Conservation (phyloP, 2,888 invertebrate genomes). For the Busseola fusca region DNA sequence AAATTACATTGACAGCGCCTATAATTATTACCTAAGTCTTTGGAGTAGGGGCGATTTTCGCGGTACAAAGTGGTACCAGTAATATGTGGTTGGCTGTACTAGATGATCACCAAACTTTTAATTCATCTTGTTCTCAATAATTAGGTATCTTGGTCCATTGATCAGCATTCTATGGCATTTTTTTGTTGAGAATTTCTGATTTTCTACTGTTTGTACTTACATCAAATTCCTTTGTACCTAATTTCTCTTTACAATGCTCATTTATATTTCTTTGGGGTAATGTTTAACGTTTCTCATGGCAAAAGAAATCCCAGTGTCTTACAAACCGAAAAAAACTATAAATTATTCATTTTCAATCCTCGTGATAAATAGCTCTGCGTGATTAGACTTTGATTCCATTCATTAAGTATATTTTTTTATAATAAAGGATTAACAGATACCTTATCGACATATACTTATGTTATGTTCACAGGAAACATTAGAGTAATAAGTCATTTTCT, state of each 20-base stretch:
- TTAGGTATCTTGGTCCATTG: background rate
- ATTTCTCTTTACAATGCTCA: conserved; percentile 3
- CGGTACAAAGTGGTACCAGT: background rate
- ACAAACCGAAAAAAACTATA: conserved; percentile 18
- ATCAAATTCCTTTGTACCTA: background rate
- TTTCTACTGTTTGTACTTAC: background rate
- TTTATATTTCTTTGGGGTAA: conserved; percentile 15
- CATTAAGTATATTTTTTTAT: conserved; percentile 7
- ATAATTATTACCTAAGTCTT: no score
- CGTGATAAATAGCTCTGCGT: conserved; percentile 37
- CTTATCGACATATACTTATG: conserved; percentile 16
- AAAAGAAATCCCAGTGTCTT: conserved; percentile 14
- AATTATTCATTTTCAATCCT: conserved; percentile 26
- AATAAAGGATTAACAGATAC: conserved; percentile 8
- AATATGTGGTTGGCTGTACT: background rate
- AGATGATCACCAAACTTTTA: background rate
- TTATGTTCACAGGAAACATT: conserved; percentile 10
- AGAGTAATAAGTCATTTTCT: conserved; percentile 17
- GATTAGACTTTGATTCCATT: conserved; percentile 23
- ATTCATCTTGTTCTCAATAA: background rate
- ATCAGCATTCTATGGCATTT: background rate
- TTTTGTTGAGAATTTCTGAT: background rate
- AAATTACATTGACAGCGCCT: background rate
- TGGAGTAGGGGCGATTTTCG: background rate
- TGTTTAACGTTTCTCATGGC: conserved; percentile 24